Evolutionary conservation across 2,113 vertebrate species (phyloP).

Genomic region (Cyanoramphus novaezelandiae): DNA sequence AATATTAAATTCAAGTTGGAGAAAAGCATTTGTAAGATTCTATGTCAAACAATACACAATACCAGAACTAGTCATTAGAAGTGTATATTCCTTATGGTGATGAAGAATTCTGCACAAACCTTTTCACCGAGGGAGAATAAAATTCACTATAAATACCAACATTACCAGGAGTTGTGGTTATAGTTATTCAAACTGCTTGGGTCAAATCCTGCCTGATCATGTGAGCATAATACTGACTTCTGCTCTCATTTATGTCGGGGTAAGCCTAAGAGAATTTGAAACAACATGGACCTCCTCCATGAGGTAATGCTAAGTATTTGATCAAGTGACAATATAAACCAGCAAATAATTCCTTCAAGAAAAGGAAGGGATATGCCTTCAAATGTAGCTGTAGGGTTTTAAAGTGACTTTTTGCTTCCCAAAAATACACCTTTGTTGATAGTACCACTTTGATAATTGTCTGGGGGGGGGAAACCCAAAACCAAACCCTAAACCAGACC

Average conservation of each 20-base stretch:
- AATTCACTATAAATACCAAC: not conserved
- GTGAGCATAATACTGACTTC: not conserved
- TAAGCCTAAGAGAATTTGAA: not conserved
- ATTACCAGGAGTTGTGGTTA: not conserved
- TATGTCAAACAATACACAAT: not conserved
- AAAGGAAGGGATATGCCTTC: not conserved
- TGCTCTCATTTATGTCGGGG: not conserved
- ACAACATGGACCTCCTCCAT: not conserved
- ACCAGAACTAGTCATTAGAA: not conserved
- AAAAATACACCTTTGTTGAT: not conserved
- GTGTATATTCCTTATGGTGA: not conserved
- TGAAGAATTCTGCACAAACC: not conserved
- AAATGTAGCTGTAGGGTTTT: not conserved
- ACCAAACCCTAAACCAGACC: not conserved
- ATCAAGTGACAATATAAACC: not conserved
- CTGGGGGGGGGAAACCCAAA: not conserved
- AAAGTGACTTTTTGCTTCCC: not conserved
- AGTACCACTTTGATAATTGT: not conserved
- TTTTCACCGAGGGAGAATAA: not conserved
- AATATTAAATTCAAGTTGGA: not conserved
- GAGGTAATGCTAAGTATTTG: not conserved
- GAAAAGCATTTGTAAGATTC: not conserved
- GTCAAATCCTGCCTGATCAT: not conserved
- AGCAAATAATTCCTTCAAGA: not conserved
- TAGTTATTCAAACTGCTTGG: not conserved